Evolutionary conservation across 2,113 vertebrate genomes (phyloP), one percentile per base, ranked within the genome.

Genomic region (Zapornia atra): DNA sequence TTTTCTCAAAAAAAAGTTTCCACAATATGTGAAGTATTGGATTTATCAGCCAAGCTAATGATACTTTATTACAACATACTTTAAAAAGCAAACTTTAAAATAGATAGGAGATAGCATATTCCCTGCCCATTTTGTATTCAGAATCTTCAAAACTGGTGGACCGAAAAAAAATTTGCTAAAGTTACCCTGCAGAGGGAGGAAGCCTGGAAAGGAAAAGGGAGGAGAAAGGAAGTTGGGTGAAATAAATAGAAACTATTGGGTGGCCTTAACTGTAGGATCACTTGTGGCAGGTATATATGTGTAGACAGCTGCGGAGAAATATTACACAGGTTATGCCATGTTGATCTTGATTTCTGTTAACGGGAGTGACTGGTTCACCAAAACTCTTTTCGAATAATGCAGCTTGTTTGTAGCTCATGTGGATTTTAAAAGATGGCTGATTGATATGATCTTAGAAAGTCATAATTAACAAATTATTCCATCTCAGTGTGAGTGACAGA

Each of bases 391-490:
- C 6, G 5, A 70, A 24, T 38, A 82, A 7, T 10, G 10, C 25
- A 19, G 36, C 54, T 71, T 59, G 21, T 15, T 86, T 15, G 9
- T 82, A 78, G 66, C 64, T 50, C 73, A 56, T 56, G 22, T 84
- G 65, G 15, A 2, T 73, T 90, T 91, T 61, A 71, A 60, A 84
- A 75, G 60, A 77, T 78, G 70, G 9, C 25, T 81, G 81, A 92
- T 72, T 77, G 61, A 77, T 63, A 54, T 46, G 65, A 48, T 91
- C 90, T 71, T 79, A 79, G 78, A 97, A 97, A 97, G 63, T 80
- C 80, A 85, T 93, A 93, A 90, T 94, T 95, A 94, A 57, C 48
- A 88, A 44, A 87, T 93, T 88, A 94, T 68, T 83, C 56, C 19
- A 48, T 53, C 53, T 94, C 31, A n/a, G 11, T 82, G 46, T 76